Base-by-base conservation (phyloP, 2,888 invertebrate genomes). In the Linhomoeus sp. region DNA sequence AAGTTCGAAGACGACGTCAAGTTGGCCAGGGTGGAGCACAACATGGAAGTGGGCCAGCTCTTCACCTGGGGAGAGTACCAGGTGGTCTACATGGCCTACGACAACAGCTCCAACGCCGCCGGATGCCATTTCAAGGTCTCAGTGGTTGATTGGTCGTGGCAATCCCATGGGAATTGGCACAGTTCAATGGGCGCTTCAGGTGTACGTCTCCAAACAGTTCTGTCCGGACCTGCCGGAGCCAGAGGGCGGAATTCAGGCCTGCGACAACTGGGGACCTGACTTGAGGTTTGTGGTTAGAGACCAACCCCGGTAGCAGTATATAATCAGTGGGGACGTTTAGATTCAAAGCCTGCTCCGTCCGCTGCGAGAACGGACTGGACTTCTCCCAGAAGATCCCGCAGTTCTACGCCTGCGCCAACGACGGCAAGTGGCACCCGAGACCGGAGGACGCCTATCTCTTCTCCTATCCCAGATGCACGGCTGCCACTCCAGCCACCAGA, bases 361-460 rank as follows among this genome's bases (percentile, higher is more conserved):
- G 58, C 39, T 69, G 69, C 53, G 53, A 58, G 23, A 56, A 60
- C 46, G 61, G 62, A 25, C 57, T 53, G 41, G 58, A 56, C 55
- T 94, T 94, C 72, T 86, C 88, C 0, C 81, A 85, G 63, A 77
- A 78, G 48, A 82, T 88, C n/a, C 88, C 92, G 1, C 81, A 83
- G 55, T 92, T 92, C 73, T 94, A 88, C 66, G 86, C 86, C 1
- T 94, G 94, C 63, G 90, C 88, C n/a, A 83, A 82, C 46, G 90
- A 92, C 76, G 94, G 92, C 38, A 83, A 86, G 69, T 94, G 92
- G 94, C 74, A 87, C 56, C 90, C 90, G 15, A 40, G 55, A 9
- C 52, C 55, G 14, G 44, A 50, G 35, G 47, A 49, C n/a, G 48
- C 55, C 29, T 50, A 49, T 35, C 40, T 46, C 0, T 61, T 63